Percentiles rank a stretch among this genome's conserved stretches.
These are phyloP conservation scores for Heliconius melpomene DNA, from an alignment of 1,140 invertebrate species.

Conservation along the genomic window DNA sequence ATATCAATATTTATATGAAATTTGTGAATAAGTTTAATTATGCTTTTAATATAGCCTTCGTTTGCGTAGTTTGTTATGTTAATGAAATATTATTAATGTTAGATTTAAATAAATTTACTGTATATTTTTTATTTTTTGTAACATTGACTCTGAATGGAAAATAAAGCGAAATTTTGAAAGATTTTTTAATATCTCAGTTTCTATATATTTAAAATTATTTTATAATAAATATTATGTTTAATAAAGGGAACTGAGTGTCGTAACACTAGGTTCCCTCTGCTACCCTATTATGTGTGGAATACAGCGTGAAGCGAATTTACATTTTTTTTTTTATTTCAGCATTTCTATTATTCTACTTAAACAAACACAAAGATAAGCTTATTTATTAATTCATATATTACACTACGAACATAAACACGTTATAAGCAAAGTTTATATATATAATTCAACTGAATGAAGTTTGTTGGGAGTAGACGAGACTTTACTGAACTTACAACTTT, in stretches of 20 bases:
- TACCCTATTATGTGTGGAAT: no score
- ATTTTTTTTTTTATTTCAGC: neutral
- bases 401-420: neutral
- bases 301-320: no score
- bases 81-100: no score
- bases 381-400: neutral
- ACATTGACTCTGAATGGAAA: no score
- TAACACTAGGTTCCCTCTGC: no score
- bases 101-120: no score
- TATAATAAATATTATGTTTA: neutral
- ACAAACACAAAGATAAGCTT: no score
- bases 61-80: neutral
- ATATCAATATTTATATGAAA: neutral
- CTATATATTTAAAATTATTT: no score
- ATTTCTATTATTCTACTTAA: neutral
- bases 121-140: no score
- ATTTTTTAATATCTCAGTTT: no score
- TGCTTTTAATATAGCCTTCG: neutral
- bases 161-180: no score
- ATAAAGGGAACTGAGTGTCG: no score
- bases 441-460: neutral
- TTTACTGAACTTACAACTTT: slow-evolving; percentile 32
- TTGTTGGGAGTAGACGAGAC: neutral
- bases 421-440: neutral
- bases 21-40: neutral